phyloP scores from a whole-genome alignment of 1,140 invertebrate genomes.

The Araneus ventricosus region DNA sequence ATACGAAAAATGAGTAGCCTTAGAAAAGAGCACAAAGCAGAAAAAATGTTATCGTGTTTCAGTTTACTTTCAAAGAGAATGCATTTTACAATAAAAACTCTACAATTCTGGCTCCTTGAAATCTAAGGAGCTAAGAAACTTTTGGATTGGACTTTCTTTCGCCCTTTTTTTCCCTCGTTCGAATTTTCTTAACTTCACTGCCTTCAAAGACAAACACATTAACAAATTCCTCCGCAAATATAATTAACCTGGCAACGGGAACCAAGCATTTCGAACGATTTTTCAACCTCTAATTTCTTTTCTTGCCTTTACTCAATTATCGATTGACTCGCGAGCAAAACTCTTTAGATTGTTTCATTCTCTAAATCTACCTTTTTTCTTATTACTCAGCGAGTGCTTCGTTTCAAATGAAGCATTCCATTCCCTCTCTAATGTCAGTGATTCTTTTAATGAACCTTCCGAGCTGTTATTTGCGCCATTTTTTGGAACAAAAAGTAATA shows the following conservation, averaged over 20 bases:
- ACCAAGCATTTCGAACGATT: constrained; percentile 52
- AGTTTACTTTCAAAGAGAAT: constrained; percentile 47
- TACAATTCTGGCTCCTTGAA: no score
- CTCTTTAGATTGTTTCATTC: constrained; percentile 12
- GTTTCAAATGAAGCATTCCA: constrained; percentile 31
- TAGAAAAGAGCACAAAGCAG: not conserved
- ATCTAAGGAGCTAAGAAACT: not conserved
- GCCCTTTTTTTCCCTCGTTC: not conserved
- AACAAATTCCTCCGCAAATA: constrained; percentile 71
- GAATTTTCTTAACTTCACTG: constrained; percentile 52
- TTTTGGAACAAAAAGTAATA: not conserved
- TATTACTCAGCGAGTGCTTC: not conserved
- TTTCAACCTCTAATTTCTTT: constrained; percentile 49
- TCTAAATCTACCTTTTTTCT: not conserved
- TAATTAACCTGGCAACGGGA: constrained; percentile 64
- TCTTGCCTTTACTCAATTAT: constrained; percentile 53
- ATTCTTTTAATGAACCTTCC: constrained; percentile 31
- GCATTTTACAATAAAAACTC: constrained; percentile 36
- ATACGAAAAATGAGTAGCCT: not conserved
- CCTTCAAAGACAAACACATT: constrained; percentile 67
- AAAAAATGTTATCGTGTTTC: not conserved
- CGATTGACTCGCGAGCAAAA: constrained; percentile 7
- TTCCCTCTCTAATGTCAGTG: not conserved
- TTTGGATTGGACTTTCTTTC: constrained; percentile 37
- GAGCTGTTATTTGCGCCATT: not conserved